These are phyloP conservation scores for Tragelaphus imberbis DNA, from an alignment of 2,113 vertebrate genomes.

Conservation along the genomic window DNA sequence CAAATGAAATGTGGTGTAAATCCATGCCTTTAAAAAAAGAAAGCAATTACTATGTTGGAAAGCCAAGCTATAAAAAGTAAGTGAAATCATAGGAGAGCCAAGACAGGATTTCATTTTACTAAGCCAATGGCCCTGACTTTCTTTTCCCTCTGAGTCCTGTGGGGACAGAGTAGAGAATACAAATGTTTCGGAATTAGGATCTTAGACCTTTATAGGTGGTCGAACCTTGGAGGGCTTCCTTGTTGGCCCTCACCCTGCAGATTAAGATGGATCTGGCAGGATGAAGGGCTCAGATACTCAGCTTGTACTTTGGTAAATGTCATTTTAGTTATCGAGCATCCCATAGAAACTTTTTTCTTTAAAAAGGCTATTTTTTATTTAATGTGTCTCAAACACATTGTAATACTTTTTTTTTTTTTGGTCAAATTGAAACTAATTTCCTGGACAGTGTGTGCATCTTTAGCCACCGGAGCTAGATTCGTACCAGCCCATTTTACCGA, in stretches of 20 bases:
- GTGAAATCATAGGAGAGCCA: slow-evolving; percentile 76
- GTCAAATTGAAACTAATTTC: not conserved
- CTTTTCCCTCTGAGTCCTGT: slow-evolving; percentile 62
- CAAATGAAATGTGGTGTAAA: slow-evolving; percentile 79
- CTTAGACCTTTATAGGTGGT: not conserved
- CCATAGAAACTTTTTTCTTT: not conserved
- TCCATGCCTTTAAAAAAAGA: slow-evolving; percentile 74
- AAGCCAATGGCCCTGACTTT: slow-evolving; percentile 69
- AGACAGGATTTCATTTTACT: slow-evolving; percentile 71
- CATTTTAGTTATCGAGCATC: not conserved
- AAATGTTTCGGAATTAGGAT: slow-evolving; percentile 32
- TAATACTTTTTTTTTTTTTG: not conserved
- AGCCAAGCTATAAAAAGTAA: slow-evolving; percentile 78
- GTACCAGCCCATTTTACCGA: not conserved
- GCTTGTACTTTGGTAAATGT: not conserved
- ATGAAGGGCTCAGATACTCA: not conserved
- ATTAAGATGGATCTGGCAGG: not conserved
- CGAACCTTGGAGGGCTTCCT: not conserved
- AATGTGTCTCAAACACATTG: not conserved
- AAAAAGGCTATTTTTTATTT: not conserved
- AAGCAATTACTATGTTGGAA: slow-evolving; percentile 77
- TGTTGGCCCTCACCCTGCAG: not conserved
- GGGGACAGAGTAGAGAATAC: slow-evolving; percentile 54
- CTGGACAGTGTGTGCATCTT: not conserved
- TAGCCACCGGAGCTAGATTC: not conserved